A percentile compares a stretch with the other conserved stretches of the same genome.
Conservation (phyloP, 1,140 invertebrate species). For the Zaprionus africanus region DNA sequence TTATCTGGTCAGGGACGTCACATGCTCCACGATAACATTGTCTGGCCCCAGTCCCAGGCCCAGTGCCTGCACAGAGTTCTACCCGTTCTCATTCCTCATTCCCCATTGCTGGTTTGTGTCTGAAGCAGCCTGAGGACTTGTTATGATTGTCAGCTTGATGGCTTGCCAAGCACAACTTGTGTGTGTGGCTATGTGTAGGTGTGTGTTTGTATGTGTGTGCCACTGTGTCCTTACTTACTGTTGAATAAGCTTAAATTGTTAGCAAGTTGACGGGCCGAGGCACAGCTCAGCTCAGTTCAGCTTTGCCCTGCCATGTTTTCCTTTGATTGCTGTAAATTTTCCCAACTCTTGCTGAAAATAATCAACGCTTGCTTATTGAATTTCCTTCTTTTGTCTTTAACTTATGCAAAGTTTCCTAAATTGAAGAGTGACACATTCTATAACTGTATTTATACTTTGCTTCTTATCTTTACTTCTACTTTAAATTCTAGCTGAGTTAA, state of each 20-base stretch:
- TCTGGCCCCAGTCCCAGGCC: slow-evolving; percentile 25
- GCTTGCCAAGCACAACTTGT: slow-evolving; percentile 39
- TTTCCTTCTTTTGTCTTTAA: not conserved
- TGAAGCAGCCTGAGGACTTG: slow-evolving; percentile 53
- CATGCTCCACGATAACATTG: slow-evolving; percentile 70
- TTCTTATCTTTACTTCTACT: slow-evolving; percentile 1
- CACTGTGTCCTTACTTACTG: slow-evolving; percentile 15
- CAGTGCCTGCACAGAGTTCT: slow-evolving; percentile 25
- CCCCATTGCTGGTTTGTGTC: not conserved
- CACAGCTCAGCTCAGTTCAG: not conserved
- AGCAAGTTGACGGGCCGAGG: slow-evolving; percentile 8
- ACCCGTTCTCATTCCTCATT: slow-evolving; percentile 4
- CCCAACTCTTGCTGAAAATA: not conserved
- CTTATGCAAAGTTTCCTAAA: not conserved
- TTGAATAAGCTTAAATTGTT: slow-evolving; percentile 44
- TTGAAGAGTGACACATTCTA: not conserved
- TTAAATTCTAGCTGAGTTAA: not conserved
- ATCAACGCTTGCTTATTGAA: not conserved
- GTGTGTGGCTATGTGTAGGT: not conserved
- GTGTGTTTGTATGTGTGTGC: not conserved
- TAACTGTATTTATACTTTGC: not conserved
- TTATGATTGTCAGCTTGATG: slow-evolving; percentile 74
- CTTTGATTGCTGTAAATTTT: not conserved
- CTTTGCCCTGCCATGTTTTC: not conserved
- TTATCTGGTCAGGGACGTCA: slow-evolving; percentile 76